phyloP scores from a whole-genome alignment of 2,888 invertebrate genomes.

The Amblyjoppa proteus region DNA sequence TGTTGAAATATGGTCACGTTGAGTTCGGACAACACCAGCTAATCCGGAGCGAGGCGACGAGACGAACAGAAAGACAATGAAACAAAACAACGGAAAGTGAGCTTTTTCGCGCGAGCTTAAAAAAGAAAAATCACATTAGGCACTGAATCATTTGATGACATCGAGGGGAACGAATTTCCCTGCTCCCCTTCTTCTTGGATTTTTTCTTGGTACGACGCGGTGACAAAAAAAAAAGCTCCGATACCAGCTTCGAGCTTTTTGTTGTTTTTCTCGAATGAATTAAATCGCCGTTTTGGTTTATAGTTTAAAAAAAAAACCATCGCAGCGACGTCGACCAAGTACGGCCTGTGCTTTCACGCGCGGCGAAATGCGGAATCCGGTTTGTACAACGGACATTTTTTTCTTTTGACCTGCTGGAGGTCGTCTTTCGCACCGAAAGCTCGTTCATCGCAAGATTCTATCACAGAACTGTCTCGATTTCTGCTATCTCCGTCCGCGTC shows the following conservation, averaged over 20 bases:
- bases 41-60: background rate
- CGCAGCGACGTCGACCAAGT: background rate
- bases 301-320: constrained; percentile 10
- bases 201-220: background rate
- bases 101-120: constrained; percentile 9
- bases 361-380: background rate
- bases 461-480: constrained; percentile 97
- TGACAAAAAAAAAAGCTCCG: background rate
- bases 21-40: background rate
- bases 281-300: background rate
- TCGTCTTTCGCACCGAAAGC: constrained; percentile 16
- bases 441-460: constrained; percentile 67
- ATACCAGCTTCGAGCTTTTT: background rate
- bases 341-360: background rate
- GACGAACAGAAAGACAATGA: background rate
- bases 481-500: constrained; percentile 92
- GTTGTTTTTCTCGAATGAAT: background rate
- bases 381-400: constrained; percentile 12
- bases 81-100: background rate
- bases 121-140: constrained; percentile 47
- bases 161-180: constrained; percentile 31
- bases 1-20: background rate
- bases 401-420: background rate
- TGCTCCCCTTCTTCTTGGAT: constrained; percentile 12
- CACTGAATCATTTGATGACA: constrained; percentile 52